These are phyloP conservation scores for Gonioctena quinquepunctata DNA, from an alignment of 1,140 invertebrate species.

Conservation along the genomic window DNA sequence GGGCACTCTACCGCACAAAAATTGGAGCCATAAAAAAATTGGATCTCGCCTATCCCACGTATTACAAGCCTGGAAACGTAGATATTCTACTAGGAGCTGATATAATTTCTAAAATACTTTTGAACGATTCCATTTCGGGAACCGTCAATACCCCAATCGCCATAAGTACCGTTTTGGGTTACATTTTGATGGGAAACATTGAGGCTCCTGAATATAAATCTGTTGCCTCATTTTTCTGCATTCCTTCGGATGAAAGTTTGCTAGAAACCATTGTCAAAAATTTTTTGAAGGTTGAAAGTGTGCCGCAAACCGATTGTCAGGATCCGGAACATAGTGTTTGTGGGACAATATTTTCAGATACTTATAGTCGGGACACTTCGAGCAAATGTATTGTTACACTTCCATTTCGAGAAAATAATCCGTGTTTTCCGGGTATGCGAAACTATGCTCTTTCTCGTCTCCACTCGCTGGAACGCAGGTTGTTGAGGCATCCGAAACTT, in stretches of 20 bases:
- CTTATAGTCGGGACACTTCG: not conserved
- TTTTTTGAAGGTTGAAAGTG: conserved; percentile 14
- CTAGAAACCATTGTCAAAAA: not conserved
- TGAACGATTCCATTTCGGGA: not conserved
- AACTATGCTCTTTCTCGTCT: not conserved
- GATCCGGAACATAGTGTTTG: not conserved
- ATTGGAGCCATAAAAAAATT: no score
- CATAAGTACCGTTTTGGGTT: conserved; percentile 8
- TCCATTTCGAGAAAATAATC: not conserved
- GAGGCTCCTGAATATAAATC: not conserved
- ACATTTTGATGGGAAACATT: conserved; percentile 14
- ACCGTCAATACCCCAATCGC: not conserved
- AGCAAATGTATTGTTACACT: not conserved
- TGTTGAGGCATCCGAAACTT: not conserved
- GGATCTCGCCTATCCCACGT: no score
- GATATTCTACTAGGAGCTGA: conserved; percentile 13
- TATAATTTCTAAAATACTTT: conserved; percentile 14
- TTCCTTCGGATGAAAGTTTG: not conserved
- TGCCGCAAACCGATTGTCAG: not conserved
- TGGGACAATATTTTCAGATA: conserved; percentile 6
- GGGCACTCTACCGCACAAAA: no score
- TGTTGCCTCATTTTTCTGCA: not conserved
- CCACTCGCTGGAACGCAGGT: not conserved
- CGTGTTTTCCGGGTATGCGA: not conserved
- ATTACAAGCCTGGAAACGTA: no score